phyloP scores from a whole-genome alignment of 2,113 vertebrate species.

The Ammospiza nelsoni region DNA sequence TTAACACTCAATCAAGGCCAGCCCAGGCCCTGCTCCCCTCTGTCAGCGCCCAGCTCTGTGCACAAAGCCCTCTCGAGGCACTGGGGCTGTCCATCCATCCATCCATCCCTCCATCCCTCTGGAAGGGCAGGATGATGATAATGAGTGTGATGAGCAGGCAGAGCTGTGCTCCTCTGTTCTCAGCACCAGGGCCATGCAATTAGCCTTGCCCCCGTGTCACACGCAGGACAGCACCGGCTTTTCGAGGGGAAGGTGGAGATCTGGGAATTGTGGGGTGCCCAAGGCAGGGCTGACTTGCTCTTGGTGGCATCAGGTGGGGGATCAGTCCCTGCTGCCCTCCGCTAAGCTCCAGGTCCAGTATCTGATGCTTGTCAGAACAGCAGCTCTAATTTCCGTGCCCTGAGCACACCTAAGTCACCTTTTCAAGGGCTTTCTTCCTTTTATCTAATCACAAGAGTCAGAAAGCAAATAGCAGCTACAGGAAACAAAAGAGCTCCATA shows the following conservation, averaged over 20 bases:
- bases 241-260: neutral
- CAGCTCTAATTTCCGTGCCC: neutral
- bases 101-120: neutral
- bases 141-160: neutral
- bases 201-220: neutral
- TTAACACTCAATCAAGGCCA: slow-evolving; percentile 47
- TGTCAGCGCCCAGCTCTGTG: neutral
- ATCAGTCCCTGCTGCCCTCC: neutral
- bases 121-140: neutral
- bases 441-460: slow-evolving; percentile 12
- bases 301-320: neutral
- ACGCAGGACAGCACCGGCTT: neutral
- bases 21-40: neutral
- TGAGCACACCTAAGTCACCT: neutral
- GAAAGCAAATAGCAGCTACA: slow-evolving; percentile 19
- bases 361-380: neutral
- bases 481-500: neutral
- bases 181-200: neutral
- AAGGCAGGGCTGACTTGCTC: neutral
- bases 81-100: neutral
- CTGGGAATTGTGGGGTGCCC: neutral
- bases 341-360: neutral
- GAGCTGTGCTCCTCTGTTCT: neutral
- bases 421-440: slow-evolving; percentile 25
- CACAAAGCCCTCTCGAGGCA: neutral